Conservation (phyloP, 2,888 invertebrate species). For the Rhagonycha lutea region DNA sequence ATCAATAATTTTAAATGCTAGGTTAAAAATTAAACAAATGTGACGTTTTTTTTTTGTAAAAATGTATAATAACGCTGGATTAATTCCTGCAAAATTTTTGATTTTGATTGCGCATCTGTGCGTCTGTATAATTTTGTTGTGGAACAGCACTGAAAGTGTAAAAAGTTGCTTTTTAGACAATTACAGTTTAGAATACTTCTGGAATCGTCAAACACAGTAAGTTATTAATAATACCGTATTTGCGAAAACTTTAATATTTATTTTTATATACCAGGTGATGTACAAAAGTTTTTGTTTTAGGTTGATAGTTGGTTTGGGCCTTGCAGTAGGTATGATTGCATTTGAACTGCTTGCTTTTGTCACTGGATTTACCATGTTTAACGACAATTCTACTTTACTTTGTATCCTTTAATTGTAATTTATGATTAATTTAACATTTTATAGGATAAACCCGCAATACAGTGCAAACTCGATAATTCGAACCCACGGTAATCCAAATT, state of each 20-base stretch:
- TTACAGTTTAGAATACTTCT: slow-evolving; percentile 57
- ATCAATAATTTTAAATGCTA: neutral
- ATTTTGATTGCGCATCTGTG: slow-evolving; percentile 71
- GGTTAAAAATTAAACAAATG: slow-evolving; percentile 26
- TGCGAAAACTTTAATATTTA: no score
- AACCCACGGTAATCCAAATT: no score
- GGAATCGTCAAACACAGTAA: slow-evolving; percentile 64
- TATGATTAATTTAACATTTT: no score
- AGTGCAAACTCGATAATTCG: neutral
- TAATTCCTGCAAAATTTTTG: slow-evolving; percentile 72
- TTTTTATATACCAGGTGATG: neutral
- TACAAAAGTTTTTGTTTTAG: slow-evolving; percentile 52
- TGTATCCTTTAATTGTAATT: slow-evolving; percentile 69
- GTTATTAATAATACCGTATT: no score
- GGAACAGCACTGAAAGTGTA: slow-evolving; percentile 64
- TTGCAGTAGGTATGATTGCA: slow-evolving; percentile 63
- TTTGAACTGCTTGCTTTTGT: slow-evolving; percentile 72
- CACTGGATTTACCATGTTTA: slow-evolving; percentile 76
- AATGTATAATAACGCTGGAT: slow-evolving; percentile 50
- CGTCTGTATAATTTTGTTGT: slow-evolving; percentile 68
- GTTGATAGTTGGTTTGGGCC: slow-evolving; percentile 64
- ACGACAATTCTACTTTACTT: slow-evolving; percentile 65
- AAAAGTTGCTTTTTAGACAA: slow-evolving; percentile 60
- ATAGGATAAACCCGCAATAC: no score
- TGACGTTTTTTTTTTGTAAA: neutral